These are phyloP conservation scores for Oreochromis spilurus DNA, from an alignment of 2,113 vertebrate species.

Conservation along the genomic window DNA sequence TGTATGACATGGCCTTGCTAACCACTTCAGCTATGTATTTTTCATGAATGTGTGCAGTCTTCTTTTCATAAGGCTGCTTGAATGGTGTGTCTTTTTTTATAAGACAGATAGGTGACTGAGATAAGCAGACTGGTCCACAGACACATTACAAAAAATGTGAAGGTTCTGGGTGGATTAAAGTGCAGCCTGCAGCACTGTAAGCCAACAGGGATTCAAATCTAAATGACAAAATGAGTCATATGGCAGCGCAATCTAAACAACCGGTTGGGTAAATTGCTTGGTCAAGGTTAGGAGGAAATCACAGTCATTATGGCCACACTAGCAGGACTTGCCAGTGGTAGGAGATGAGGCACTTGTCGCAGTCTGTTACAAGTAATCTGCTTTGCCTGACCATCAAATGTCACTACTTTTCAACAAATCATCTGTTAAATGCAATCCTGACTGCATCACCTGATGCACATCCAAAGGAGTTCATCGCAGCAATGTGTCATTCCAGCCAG, in stretches of 20 bases:
- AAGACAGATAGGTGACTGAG: neutral
- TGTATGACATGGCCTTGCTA: neutral
- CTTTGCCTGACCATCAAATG: neutral
- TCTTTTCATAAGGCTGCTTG: neutral
- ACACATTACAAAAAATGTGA: neutral
- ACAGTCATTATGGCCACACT: neutral
- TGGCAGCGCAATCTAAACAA: neutral
- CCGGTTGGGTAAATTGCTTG: neutral
- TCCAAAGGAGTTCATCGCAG: neutral
- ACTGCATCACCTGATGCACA: neutral
- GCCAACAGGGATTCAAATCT: neutral
- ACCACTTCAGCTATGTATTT: neutral
- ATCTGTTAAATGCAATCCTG: neutral
- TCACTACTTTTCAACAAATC: neutral
- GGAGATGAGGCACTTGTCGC: neutral
- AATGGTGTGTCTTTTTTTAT: neutral
- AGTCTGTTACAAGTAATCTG: neutral
- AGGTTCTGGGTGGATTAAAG: neutral
- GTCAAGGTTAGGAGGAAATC: neutral
- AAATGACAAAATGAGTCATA: neutral
- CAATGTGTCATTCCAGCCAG: neutral
- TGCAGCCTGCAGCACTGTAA: neutral
- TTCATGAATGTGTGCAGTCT: neutral
- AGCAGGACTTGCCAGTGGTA: neutral
- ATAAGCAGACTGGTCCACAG: neutral